Base-by-base conservation (phyloP, 2,888 invertebrate species). In the Dicycla oo region DNA sequence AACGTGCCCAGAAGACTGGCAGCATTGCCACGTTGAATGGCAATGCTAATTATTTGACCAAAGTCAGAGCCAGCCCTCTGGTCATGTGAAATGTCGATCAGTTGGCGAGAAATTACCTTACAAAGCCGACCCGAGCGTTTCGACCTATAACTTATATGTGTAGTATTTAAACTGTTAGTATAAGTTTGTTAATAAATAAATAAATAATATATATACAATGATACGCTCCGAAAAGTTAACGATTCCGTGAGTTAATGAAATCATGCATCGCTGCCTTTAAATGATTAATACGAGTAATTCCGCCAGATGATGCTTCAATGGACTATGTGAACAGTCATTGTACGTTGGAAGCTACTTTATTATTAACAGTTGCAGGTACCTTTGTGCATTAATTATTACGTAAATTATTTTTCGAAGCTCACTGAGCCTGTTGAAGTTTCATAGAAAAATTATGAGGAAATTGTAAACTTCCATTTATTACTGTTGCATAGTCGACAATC, bases 211-310 rank as follows among this genome's bases (percentile, higher is more conserved):
- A 56, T n/a, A 45, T 40, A 34, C 26, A 4, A 30, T 40, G 6
- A 47, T 56, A 43, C 18, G 15, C 7, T 49, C 54, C n/a, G 47
- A 73, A 66, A 40, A 66, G 47, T 13, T n/a, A 56, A 26, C 26
- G 20, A 43, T 26, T 61, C 43, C 20, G 13, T 8, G 13, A 43
- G n/a, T n/a, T 18, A 76, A 77, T 68, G 11, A 43, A 76, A 49
- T 73, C 49, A 57, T 49, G 38, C 69, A 68, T 76, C 34, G n/a
- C 43, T n/a, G 49, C 56, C 34, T 68, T 68, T 49, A 13, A 75
- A 76, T 76, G 5, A 76, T 67, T 57, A 57, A 76, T 57, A 13
- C 1, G 49, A 68, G n/a, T 43, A 45, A 68, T 38, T 68, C 56
- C 34, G 30, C 68, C 11, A n/a, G 11, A 26, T n/a, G 69, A 57